These are phyloP conservation scores for Pempheris klunzingeri DNA, from an alignment of 2,797 vertebrate species.

Conservation along the genomic window DNA sequence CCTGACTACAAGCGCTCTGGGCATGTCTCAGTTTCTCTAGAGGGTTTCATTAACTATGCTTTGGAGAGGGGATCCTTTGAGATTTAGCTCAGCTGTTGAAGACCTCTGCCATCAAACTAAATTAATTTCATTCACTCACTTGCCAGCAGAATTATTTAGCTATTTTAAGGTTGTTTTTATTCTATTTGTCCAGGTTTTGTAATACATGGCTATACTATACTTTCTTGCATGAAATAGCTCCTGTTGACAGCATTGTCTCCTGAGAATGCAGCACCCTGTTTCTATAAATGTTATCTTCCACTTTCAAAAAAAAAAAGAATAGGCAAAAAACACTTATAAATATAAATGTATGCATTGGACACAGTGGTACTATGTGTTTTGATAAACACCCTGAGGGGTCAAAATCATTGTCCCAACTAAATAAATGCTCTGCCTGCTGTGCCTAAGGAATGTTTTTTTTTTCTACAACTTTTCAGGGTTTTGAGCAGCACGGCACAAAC, in stretches of 20 bases:
- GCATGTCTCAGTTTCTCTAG: conserved; percentile 75
- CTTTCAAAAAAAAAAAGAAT: not conserved
- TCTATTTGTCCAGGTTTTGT: not conserved
- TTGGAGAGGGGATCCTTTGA: conserved; percentile 45
- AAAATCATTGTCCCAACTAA: not conserved
- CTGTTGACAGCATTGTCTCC: not conserved
- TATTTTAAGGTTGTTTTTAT: not conserved
- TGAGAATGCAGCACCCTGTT: not conserved
- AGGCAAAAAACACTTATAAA: not conserved
- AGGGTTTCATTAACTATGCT: conserved; percentile 68
- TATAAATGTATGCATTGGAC: not conserved
- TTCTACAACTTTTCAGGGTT: not conserved
- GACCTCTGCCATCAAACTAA: conserved; percentile 30
- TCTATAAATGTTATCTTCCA: not conserved
- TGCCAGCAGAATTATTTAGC: not conserved
- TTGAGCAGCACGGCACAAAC: not conserved
- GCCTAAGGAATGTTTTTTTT: not conserved
- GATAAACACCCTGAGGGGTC: not conserved
- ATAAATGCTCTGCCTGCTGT: not conserved
- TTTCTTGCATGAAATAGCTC: not conserved
- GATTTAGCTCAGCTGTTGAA: conserved; percentile 71
- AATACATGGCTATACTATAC: not conserved
- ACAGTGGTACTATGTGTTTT: not conserved
- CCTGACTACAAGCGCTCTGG: conserved; percentile 65
- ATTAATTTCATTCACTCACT: conserved; percentile 29